Base-by-base conservation (phyloP, 2,113 vertebrate genomes). In the Ameiurus melas region DNA sequence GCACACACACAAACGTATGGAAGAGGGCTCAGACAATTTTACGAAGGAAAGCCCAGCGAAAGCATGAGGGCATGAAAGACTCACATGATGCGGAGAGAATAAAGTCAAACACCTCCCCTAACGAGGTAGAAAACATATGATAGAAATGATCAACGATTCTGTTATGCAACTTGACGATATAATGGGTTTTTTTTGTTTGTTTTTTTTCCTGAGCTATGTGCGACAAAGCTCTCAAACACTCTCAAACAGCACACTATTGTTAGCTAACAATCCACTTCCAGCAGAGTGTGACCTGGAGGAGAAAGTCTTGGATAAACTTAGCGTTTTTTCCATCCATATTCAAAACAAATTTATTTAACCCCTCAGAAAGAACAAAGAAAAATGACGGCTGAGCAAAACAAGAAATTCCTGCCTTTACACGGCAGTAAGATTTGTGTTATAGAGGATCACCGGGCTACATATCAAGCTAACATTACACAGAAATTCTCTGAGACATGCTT, bases 381-480 rank as follows among this genome's bases (percentile, higher is more conserved):
- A 51, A 83, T 27, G 33, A 83, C 12, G 16, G 9, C 22, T 19
- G 27, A 68, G 60, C 60, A 64, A 83, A 47, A 83, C 22, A 30
- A 30, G 27, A 8, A 30, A 84, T 43, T 19, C 3, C 17, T 81
- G 33, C 1, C 55, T 78, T 68, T 53, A 68, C 62, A 84, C 68
- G n/a, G 64, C 12, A 47, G 17, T 27, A 33, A 3, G 20, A 84
- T 66, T 47, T 66, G 36, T 84, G 62, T 13, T 84, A 30, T n/a
- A 68, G 22, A 62, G 25, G 60, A 83, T 60, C 51, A 85, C n/a
- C 70, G 39, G 60, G 33, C 70, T 83, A 19, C 85, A 64, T 77
- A 64, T 79, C 75, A 82, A 81, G 62, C 68, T 85, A 87, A 87
- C 85, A 82, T 47, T 79, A 85, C 55, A 73, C 87, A 84, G 85